Base-by-base conservation (phyloP, 2,888 invertebrate genomes). In the Diadegma fenestrale region DNA sequence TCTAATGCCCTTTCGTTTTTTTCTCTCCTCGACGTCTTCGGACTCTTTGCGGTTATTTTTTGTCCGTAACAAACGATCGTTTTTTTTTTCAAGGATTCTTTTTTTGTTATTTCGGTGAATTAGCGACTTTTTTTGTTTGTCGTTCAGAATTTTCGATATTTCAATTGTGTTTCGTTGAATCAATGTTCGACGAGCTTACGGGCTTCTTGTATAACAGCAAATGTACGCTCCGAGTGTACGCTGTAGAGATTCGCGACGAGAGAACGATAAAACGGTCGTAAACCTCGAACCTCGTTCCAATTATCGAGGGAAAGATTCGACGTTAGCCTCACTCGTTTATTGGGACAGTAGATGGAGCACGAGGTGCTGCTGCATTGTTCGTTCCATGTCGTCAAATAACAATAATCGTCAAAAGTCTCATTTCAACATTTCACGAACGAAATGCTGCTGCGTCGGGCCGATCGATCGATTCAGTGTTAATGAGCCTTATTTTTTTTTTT, bases 231-330 rank as follows among this genome's bases (percentile, higher is more conserved):
- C 4, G 14, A 37, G 63, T 41, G 80, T 58, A 7, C 33, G 45
- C 37, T 37, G 37, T 10, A 8, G 79, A 75, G 64, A 71, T 73
- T 77, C 66, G 84, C 66, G 81, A 85, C 82, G 86, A 85, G 87
- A 76, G 82, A 87, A 88, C 89, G 88, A 89, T 90, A 90, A 89
- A 88, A 85, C 85, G 83, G 71, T 84, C 86, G 87, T 88, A 89
- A 89, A 89, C 83, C 83, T 79, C 88, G 86, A 88, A 87, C 86
- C 89, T 87, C 88, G 90, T 88, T 88, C 90, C 90, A 89, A 89
- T 90, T 90, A 84, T 83, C 73, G 76, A 83, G 87, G 87, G 87
- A 87, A 90, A 89, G 86, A 84, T 75, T 84, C 82, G 68, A 79
- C 51, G 71, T 73, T 78, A 37, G 72, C 48, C 71, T 73, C 58